phyloP scores from a whole-genome alignment of 2,113 vertebrate genomes.

The Cyanoliseus patagonus region DNA sequence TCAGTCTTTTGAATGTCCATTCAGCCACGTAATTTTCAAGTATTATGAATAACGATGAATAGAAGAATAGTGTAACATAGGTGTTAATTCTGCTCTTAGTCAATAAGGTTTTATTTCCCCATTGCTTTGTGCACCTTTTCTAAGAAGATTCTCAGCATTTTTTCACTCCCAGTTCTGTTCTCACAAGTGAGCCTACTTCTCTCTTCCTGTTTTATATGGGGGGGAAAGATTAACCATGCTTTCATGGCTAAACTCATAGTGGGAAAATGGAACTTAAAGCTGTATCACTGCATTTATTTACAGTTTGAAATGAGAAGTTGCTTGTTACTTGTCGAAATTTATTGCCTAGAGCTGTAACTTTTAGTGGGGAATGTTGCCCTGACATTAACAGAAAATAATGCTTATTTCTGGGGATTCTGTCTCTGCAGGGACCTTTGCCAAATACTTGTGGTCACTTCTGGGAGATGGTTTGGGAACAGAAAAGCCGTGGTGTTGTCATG shows the following conservation, averaged over 20 bases:
- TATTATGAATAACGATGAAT: background rate
- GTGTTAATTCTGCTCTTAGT: background rate
- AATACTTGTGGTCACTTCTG: constrained; percentile 97
- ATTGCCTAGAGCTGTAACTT: background rate
- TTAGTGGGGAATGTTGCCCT: background rate
- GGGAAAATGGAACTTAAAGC: background rate
- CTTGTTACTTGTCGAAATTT: background rate
- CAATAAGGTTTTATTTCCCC: background rate
- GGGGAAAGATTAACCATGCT: background rate
- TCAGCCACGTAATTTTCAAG: background rate
- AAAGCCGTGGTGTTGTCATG: constrained; percentile 93
- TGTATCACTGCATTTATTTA: background rate
- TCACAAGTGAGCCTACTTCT: background rate
- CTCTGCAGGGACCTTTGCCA: constrained; percentile 90
- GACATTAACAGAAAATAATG: constrained; percentile 16
- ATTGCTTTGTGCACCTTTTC: background rate
- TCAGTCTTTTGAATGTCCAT: background rate
- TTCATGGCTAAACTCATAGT: background rate
- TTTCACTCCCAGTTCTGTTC: constrained; percentile 45
- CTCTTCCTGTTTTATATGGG: background rate
- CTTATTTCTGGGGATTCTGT: constrained; percentile 53
- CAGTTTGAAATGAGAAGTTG: constrained; percentile 12
- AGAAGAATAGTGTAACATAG: background rate
- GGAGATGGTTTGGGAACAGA: constrained; percentile 99
- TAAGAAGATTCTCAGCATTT: background rate